Conservation (phyloP, 2,888 invertebrate genomes). For the Coronaproctus castanopsis region DNA sequence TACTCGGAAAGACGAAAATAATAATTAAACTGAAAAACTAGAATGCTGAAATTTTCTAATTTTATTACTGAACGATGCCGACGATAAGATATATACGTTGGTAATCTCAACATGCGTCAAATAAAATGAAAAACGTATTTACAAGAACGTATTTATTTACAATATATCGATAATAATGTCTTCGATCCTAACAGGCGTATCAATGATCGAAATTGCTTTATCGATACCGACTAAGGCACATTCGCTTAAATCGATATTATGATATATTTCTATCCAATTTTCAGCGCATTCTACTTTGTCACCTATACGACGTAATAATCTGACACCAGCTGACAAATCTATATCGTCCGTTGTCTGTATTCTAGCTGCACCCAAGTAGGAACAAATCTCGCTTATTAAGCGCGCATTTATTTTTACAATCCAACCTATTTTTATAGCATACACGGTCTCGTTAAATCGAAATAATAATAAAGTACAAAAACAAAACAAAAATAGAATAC, state of each 20-base stretch:
- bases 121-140: too few relatives aligned
- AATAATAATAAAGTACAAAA: not conserved
- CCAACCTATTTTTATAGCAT: constrained; percentile 24
- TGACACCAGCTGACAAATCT: constrained; percentile 29
- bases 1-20: too few relatives aligned
- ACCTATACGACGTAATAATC: constrained; percentile 24
- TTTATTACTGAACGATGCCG: too few relatives aligned
- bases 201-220: not conserved
- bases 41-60: too few relatives aligned
- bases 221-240: not conserved
- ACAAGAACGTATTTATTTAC: too few relatives aligned
- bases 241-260: constrained; percentile 18
- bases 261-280: constrained; percentile 26
- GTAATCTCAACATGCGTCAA: too few relatives aligned
- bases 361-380: constrained; percentile 30
- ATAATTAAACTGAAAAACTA: too few relatives aligned
- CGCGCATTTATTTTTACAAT: constrained; percentile 27
- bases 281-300: constrained; percentile 23
- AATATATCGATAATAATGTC: not conserved
- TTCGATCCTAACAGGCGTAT: not conserved
- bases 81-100: too few relatives aligned
- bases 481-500: too few relatives aligned
- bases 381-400: constrained; percentile 26
- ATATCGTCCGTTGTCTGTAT: constrained; percentile 25
- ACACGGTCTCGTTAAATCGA: constrained; percentile 2